Evolutionary conservation across 2,888 invertebrate species (phyloP).

Genomic region (Cosmorhoe ocellata): DNA sequence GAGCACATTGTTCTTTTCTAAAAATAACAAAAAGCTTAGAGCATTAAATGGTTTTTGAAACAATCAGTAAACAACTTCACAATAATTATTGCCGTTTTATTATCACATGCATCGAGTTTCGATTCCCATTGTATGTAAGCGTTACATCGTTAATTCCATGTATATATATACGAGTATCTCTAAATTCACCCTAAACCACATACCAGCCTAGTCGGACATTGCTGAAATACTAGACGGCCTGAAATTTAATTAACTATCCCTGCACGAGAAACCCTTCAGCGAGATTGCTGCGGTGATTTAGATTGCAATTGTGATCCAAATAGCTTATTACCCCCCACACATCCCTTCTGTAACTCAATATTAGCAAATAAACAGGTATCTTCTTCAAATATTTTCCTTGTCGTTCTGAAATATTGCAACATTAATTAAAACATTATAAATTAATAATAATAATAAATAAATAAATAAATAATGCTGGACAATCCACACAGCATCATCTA

Average conservation of each 20-base stretch:
- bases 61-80: too few species aligned
- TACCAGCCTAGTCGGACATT: conserved; percentile 41
- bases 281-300: conserved; percentile 47
- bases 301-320: conserved; percentile 39
- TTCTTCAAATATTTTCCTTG: too few species aligned
- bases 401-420: too few species aligned
- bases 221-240: conserved; percentile 64
- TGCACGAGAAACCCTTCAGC: conserved; percentile 43
- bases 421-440: too few species aligned
- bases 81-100: too few species aligned
- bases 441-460: too few species aligned
- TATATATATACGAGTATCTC: too few species aligned
- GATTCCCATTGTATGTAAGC: neutral
- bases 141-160: conserved; percentile 2
- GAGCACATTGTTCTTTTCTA: too few species aligned
- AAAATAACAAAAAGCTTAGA: too few species aligned
- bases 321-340: conserved; percentile 24
- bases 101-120: neutral
- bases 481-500: too few species aligned
- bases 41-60: too few species aligned
- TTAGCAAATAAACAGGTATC: neutral
- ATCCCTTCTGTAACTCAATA: neutral
- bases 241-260: conserved; percentile 73
- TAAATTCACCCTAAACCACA: conserved; percentile 3
- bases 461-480: too few species aligned